Evolutionary conservation across 2,113 vertebrate species (phyloP).

Genomic region (Apeltes quadracus): DNA sequence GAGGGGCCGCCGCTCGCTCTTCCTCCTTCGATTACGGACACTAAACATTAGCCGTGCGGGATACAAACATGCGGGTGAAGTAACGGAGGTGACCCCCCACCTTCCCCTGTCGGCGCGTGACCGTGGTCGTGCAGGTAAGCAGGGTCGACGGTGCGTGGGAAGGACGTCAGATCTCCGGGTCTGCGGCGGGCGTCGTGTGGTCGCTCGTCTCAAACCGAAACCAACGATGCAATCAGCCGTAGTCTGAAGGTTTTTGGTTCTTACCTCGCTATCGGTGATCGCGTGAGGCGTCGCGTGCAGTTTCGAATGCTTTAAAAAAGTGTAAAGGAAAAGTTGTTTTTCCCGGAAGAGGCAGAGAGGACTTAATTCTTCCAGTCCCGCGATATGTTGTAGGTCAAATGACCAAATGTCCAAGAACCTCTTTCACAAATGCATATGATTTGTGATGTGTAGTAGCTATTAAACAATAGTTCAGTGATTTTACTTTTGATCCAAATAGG

Average conservation of each 20-base stretch:
- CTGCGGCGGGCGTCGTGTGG: slow-evolving; percentile 42
- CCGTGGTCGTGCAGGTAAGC: slow-evolving; percentile 52
- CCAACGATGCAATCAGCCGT: neutral
- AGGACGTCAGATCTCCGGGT: slow-evolving; percentile 41
- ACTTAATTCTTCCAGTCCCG: neutral
- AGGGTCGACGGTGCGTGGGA: slow-evolving; percentile 29
- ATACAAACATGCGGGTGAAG: no score
- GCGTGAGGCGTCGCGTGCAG: neutral
- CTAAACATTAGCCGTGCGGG: no score
- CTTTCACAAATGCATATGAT: no score
- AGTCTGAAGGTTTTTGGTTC: neutral
- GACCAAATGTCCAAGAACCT: neutral
- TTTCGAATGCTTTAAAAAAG: neutral
- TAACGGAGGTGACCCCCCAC: no score
- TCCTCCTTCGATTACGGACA: no score
- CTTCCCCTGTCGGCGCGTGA: no score
- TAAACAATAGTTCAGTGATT: neutral
- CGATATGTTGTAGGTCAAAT: neutral
- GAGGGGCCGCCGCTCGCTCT: neutral
- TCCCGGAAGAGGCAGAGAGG: neutral
- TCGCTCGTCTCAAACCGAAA: slow-evolving; percentile 61
- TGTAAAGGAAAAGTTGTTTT: no score
- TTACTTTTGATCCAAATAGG: neutral
- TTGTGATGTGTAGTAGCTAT: no score
- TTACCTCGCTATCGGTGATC: neutral